Conservation (phyloP, 2,797 vertebrate genomes). For the Danio choprae region DNA sequence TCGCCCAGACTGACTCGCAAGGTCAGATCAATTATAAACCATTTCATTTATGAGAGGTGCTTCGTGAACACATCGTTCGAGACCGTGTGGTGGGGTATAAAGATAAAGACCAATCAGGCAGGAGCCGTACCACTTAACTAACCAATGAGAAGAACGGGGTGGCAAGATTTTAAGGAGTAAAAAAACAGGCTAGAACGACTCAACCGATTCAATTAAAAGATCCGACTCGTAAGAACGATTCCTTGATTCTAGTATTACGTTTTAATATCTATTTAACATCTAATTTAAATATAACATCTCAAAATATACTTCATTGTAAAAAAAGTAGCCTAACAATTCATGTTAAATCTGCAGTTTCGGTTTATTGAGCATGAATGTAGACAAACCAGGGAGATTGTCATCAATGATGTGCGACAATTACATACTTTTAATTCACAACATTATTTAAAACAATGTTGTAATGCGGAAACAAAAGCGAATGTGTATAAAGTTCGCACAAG, state of each 20-base stretch:
- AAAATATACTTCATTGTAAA: not conserved
- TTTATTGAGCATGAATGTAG: slow-evolving; percentile 8
- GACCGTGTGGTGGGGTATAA: not conserved
- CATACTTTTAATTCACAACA: not conserved
- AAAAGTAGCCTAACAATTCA: not conserved
- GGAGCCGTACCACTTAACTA: not conserved
- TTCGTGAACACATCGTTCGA: not conserved
- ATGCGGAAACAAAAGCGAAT: not conserved
- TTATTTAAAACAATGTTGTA: not conserved
- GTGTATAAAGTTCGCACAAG: not conserved
- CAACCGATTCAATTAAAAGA: not conserved
- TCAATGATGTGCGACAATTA: not conserved
- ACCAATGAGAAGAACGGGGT: not conserved
- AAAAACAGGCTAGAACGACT: not conserved
- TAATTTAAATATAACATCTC: not conserved
- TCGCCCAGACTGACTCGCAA: too few relatives aligned
- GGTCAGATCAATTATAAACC: too few relatives aligned
- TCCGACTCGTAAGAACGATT: not conserved
- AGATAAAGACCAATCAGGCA: not conserved
- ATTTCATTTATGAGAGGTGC: not conserved
- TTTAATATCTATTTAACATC: not conserved
- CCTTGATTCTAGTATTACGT: not conserved
- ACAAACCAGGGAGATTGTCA: not conserved
- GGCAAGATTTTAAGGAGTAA: not conserved
- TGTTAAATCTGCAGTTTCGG: not conserved